These are phyloP conservation scores for Tragelaphus eurycerus DNA, from an alignment of 2,797 vertebrate genomes.

Conservation along the genomic window DNA sequence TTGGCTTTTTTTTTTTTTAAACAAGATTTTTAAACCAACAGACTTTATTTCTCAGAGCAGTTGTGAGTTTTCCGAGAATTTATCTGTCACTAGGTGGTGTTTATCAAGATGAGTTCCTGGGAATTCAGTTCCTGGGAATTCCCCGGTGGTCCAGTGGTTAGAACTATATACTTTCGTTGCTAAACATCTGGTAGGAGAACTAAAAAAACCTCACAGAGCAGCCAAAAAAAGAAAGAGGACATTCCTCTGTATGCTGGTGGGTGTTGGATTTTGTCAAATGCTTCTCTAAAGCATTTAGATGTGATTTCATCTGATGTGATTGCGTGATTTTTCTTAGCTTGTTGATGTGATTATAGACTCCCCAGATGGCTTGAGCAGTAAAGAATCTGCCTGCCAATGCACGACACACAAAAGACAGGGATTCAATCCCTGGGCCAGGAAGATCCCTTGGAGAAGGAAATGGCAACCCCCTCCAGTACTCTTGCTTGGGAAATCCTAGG, in stretches of 20 bases:
- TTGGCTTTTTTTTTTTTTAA: not conserved
- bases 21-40: not conserved
- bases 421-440: not conserved
- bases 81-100: not conserved
- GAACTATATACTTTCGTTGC: not conserved
- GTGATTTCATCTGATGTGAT: not conserved
- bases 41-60: not conserved
- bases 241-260: not conserved
- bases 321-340: not conserved
- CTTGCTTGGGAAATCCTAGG: not conserved
- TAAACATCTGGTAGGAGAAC: not conserved
- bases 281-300: not conserved
- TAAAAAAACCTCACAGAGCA: not conserved
- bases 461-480: not conserved
- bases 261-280: not conserved
- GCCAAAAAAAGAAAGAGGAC: not conserved
- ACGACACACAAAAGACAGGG: not conserved
- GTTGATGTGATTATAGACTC: not conserved
- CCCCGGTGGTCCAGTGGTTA: not conserved
- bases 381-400: not conserved
- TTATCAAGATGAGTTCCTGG: not conserved
- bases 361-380: not conserved
- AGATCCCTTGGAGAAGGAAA: not conserved
- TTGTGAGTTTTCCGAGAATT: not conserved
- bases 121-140: not conserved